Percentiles rank a stretch among this genome's conserved stretches.
Evolutionary conservation across 2,113 vertebrate genomes (phyloP).

Genomic region (Pseudolaguvia tuberculata): DNA sequence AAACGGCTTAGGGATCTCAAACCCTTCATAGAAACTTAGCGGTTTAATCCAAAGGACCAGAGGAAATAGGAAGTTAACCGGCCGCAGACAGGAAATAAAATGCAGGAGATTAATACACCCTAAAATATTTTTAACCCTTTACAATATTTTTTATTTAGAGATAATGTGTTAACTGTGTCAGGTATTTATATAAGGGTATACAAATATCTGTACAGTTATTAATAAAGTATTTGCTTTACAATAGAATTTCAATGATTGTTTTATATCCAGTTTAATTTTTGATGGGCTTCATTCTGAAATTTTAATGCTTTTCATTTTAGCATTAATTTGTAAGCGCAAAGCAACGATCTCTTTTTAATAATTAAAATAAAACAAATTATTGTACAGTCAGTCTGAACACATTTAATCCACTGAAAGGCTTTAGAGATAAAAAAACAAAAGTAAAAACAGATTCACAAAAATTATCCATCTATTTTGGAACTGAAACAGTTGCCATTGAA

Average conservation of each 20-base stretch:
- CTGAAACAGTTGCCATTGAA: not conserved
- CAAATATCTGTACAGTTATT: too few species aligned
- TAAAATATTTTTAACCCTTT: not conserved
- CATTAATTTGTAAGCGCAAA: not conserved
- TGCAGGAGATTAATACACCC: not conserved
- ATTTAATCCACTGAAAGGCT: not conserved
- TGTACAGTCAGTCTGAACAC: not conserved
- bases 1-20: too few species aligned
- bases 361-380: not conserved
- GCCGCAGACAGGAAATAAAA: not conserved
- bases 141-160: not conserved
- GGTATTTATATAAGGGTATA: not conserved
- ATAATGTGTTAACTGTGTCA: not conserved
- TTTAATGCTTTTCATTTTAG: not conserved
- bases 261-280: not conserved
- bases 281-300: not conserved
- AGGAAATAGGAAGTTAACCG: not conserved
- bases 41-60: not conserved
- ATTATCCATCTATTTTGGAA: not conserved
- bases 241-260: not conserved
- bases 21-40: not conserved
- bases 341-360: not conserved
- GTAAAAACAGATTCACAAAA: not conserved
- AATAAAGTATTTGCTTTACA: too few species aligned
- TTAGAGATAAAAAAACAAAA: not conserved